phyloP scores from a whole-genome alignment of 2,113 vertebrate genomes.

The Psittacus erithacus region DNA sequence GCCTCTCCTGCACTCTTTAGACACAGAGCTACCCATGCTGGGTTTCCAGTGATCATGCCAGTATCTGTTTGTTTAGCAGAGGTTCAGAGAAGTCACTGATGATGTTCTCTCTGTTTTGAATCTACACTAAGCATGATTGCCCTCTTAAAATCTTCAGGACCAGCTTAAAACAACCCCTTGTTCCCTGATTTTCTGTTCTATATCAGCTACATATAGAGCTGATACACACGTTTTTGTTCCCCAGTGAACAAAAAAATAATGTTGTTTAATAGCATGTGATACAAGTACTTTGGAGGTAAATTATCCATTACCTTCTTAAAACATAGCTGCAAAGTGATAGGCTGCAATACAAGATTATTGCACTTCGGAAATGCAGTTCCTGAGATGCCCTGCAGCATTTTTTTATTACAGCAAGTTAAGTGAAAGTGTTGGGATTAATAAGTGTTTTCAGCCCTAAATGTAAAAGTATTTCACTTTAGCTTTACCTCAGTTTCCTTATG shows the following conservation, averaged over 20 bases:
- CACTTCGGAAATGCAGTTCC: neutral
- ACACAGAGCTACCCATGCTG: neutral
- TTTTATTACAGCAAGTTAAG: neutral
- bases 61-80: neutral
- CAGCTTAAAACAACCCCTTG: neutral
- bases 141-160: neutral
- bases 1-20: neutral
- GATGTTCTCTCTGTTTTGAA: neutral
- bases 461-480: conserved; percentile 13
- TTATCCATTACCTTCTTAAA: neutral
- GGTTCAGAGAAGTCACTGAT: neutral
- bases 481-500: neutral
- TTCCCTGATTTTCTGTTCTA: neutral
- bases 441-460: neutral
- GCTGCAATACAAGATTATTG: neutral
- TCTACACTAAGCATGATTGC: neutral
- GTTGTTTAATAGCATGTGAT: neutral
- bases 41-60: neutral
- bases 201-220: neutral
- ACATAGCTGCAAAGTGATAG: neutral
- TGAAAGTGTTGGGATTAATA: neutral
- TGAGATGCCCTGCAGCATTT: neutral
- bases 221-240: neutral
- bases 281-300: neutral
- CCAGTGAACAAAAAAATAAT: neutral